A percentile compares a stretch with the other conserved stretches of the same genome.
Conservation (phyloP, 2,888 invertebrate genomes). For the Pristionchus mayeri region DNA sequence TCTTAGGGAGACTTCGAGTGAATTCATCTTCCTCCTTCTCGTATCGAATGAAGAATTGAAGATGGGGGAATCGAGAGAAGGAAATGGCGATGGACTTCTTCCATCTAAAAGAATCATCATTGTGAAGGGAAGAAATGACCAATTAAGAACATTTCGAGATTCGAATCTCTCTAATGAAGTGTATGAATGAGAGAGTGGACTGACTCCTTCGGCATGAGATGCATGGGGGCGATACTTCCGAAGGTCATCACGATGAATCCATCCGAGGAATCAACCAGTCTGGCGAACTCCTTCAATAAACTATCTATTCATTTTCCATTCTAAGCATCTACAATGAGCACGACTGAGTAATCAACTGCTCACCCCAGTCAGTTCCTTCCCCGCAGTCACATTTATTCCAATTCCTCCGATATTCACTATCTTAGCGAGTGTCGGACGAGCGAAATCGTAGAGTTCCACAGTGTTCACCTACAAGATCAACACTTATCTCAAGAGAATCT, state of each 20-base stretch:
- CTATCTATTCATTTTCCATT: background rate
- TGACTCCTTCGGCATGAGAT: constrained; percentile 35
- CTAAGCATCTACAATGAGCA: too few relatives aligned
- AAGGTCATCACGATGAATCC: constrained; percentile 47
- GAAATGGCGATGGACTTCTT: background rate
- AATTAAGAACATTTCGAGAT: constrained; percentile 19
- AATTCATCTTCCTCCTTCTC: constrained; percentile 17
- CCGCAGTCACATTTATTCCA: background rate
- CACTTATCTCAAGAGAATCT: background rate
- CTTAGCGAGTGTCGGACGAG: constrained; percentile 40
- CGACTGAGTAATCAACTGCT: too few relatives aligned
- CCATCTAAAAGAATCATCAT: constrained; percentile 7
- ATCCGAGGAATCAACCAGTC: background rate
- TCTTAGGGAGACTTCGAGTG: constrained; percentile 44
- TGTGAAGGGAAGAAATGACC: background rate
- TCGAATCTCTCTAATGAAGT: background rate
- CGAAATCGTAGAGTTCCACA: constrained; percentile 36
- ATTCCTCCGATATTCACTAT: constrained; percentile 45
- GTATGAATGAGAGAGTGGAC: background rate
- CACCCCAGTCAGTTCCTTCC: constrained; percentile 7
- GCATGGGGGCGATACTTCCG: constrained; percentile 28
- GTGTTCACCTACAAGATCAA: constrained; percentile 39
- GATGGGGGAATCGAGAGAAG: constrained; percentile 4
- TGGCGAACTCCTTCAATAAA: background rate
- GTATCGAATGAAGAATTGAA: constrained; percentile 46